A percentile compares a stretch with the other conserved stretches of the same genome.
These are phyloP conservation scores for Acanthococcus lagerstroemiae DNA, from an alignment of 2,888 invertebrate genomes.

Conservation along the genomic window DNA sequence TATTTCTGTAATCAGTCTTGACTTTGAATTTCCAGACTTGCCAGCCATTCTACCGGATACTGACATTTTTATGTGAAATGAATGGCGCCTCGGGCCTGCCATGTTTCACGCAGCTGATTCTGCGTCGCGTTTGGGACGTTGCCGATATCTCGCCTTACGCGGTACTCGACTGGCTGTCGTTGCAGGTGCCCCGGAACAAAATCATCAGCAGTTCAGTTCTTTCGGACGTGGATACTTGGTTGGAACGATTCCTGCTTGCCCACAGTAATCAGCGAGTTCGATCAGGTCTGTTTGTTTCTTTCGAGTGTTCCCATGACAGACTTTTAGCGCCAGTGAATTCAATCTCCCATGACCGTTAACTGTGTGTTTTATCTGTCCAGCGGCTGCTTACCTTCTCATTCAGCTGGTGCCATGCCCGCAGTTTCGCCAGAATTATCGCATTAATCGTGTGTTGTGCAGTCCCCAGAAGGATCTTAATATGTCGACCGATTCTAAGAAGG, in stretches of 20 bases:
- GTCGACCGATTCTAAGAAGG: conserved; percentile 50
- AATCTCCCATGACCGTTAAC: not conserved
- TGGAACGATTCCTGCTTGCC: conserved; percentile 77
- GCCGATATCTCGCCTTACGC: conserved; percentile 85
- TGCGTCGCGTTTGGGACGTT: conserved; percentile 80
- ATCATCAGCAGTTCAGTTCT: conserved; percentile 84
- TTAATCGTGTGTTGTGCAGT: conserved; percentile 47
- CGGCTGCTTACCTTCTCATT: conserved; percentile 79
- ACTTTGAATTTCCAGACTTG: conserved; percentile 51
- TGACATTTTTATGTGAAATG: conserved; percentile 73
- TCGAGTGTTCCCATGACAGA: not conserved
- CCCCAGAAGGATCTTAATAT: conserved; percentile 43
- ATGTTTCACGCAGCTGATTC: conserved; percentile 79
- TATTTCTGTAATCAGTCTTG: not conserved
- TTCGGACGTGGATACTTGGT: conserved; percentile 84
- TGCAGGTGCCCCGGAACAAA: conserved; percentile 74
- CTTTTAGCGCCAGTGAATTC: not conserved
- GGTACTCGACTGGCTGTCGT: conserved; percentile 81
- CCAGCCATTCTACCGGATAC: conserved; percentile 82
- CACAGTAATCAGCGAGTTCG: conserved; percentile 78
- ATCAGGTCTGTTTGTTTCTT: conserved; percentile 52
- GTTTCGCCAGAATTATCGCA: conserved; percentile 76
- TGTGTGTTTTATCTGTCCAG: conserved; percentile 43
- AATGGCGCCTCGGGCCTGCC: conserved; percentile 62
- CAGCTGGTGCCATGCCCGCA: conserved; percentile 83